Percentiles rank a stretch among this genome's conserved stretches.
These are phyloP conservation scores for Habroteleia sp. DNA, from an alignment of 2,888 invertebrate genomes.

Conservation along the genomic window DNA sequence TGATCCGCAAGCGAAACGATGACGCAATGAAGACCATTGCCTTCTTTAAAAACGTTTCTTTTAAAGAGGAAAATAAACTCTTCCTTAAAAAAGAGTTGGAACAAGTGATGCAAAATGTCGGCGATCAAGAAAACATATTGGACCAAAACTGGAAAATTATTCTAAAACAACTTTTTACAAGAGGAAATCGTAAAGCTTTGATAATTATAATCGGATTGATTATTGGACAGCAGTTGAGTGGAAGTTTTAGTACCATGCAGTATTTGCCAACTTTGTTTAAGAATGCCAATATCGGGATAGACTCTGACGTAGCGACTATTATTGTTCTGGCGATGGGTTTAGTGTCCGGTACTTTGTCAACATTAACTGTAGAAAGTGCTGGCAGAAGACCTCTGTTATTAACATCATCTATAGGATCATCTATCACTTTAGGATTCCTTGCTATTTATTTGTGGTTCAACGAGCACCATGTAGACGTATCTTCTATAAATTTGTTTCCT, in stretches of 20 bases:
- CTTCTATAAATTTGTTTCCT: slow-evolving; percentile 72
- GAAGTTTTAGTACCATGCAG: slow-evolving; percentile 78
- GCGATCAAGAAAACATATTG: slow-evolving; percentile 57
- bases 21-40: slow-evolving; percentile 72
- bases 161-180: slow-evolving; percentile 65
- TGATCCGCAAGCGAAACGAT: slow-evolving; percentile 68
- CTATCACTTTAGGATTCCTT: slow-evolving; percentile 71
- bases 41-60: slow-evolving; percentile 73
- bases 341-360: slow-evolving; percentile 75
- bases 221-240: slow-evolving; percentile 78
- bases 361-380: slow-evolving; percentile 80
- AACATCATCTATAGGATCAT: slow-evolving; percentile 79
- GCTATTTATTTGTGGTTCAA: slow-evolving; percentile 72
- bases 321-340: slow-evolving; percentile 82
- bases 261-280: slow-evolving; percentile 74
- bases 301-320: slow-evolving; percentile 79
- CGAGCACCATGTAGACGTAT: slow-evolving; percentile 65
- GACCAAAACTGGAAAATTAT: slow-evolving; percentile 66
- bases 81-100: slow-evolving; percentile 65
- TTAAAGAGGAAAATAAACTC: slow-evolving; percentile 50
- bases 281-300: slow-evolving; percentile 70
- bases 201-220: slow-evolving; percentile 74
- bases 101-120: slow-evolving; percentile 67
- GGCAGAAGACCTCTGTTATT: slow-evolving; percentile 82
- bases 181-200: slow-evolving; percentile 73